These are phyloP conservation scores for Enteromius thamalakanensis DNA, from an alignment of 2,797 vertebrate species.

Conservation along the genomic window DNA sequence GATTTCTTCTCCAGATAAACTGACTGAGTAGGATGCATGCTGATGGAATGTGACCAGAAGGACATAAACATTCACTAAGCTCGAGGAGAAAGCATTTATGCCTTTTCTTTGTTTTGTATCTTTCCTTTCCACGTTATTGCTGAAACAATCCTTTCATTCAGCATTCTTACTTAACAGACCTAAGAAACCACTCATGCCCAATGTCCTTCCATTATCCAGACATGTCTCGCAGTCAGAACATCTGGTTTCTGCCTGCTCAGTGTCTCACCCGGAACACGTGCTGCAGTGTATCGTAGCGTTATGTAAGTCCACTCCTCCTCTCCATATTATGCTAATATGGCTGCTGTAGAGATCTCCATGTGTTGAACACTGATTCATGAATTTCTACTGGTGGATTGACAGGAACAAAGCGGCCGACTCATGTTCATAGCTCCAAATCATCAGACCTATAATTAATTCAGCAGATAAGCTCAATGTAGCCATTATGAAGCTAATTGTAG, in stretches of 20 bases:
- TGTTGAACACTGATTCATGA: constrained; percentile 32
- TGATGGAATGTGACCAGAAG: background rate
- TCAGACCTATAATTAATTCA: constrained; percentile 20
- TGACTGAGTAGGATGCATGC: background rate
- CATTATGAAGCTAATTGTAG: constrained; percentile 17
- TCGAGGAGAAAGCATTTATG: background rate
- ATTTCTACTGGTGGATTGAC: constrained; percentile 20
- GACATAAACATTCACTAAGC: background rate
- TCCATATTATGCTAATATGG: background rate
- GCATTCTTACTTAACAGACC: background rate
- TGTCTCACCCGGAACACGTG: constrained; percentile 38
- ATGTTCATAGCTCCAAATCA: background rate
- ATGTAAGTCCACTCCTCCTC: constrained; percentile 50
- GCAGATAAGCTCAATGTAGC: background rate
- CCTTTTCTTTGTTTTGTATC: background rate
- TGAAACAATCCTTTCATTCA: background rate
- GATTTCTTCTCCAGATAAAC: background rate
- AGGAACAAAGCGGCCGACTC: background rate
- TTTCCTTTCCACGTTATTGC: background rate
- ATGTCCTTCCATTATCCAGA: constrained; percentile 12
- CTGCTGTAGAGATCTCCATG: constrained; percentile 1
- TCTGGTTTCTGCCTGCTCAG: constrained; percentile 25
- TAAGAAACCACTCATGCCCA: background rate
- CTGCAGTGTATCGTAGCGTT: constrained; percentile 26
- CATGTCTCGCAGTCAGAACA: constrained; percentile 1